These are phyloP conservation scores for Toxotes jaculatrix DNA, from an alignment of 2,113 vertebrate species.

Conservation along the genomic window DNA sequence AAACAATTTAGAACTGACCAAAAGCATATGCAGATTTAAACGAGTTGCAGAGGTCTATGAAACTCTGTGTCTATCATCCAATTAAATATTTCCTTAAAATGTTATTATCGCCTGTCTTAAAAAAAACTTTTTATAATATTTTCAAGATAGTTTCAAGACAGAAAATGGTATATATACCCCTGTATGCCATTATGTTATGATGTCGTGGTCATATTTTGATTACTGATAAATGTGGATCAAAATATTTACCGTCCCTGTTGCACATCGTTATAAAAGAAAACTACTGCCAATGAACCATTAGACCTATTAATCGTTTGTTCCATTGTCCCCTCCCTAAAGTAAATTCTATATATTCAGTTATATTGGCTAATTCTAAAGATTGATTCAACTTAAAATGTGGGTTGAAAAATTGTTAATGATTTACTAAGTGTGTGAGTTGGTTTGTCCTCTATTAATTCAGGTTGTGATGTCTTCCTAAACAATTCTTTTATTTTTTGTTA, in stretches of 20 bases:
- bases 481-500: conserved; percentile 39
- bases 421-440: rapidly evolving
- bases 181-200: not conserved
- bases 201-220: not conserved
- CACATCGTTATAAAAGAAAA: not conserved
- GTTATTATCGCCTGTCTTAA: too few species aligned
- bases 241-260: not conserved
- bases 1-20: too few species aligned
- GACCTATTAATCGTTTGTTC: not conserved
- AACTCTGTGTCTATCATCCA: not conserved
- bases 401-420: not conserved
- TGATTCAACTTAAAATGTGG: not conserved
- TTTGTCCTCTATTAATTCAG: not conserved
- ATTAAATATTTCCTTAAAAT: not conserved
- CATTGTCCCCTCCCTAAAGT: not conserved
- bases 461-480: not conserved
- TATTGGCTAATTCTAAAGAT: not conserved
- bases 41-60: too few species aligned
- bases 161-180: not conserved
- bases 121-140: not conserved
- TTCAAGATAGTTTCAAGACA: not conserved
- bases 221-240: not conserved
- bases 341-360: not conserved
- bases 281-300: not conserved
- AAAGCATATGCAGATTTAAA: too few species aligned